These are phyloP conservation scores for Lutraria rhynchaena DNA, from an alignment of 1,140 invertebrate species.

Conservation along the genomic window DNA sequence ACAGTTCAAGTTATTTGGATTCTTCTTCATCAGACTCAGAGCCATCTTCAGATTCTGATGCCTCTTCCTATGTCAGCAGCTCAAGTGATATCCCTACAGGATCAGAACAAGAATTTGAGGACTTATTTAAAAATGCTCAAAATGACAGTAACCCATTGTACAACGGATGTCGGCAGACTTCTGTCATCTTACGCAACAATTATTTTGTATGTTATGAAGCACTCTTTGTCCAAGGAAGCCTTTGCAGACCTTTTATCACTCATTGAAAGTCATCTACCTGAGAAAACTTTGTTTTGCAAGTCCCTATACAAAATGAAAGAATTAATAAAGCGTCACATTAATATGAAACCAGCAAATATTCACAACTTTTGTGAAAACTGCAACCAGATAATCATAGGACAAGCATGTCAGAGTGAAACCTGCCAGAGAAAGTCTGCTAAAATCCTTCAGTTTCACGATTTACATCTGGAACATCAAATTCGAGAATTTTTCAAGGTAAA, in stretches of 20 bases:
- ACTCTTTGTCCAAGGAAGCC: constrained; percentile 5
- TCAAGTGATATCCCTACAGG: background rate
- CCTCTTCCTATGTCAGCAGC: background rate
- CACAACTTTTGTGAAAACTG: constrained; percentile 1
- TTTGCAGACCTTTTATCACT: background rate
- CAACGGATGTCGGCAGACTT: background rate
- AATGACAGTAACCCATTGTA: background rate
- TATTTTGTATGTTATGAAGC: background rate
- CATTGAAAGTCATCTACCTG: background rate
- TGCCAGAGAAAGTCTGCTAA: background rate
- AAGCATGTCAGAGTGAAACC: background rate
- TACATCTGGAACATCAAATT: background rate
- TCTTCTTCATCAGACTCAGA: background rate
- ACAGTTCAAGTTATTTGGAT: background rate
- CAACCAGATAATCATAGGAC: background rate
- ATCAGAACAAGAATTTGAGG: background rate
- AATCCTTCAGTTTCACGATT: background rate
- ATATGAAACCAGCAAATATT: background rate
- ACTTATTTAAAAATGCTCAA: too few relatives aligned
- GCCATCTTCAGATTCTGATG: background rate
- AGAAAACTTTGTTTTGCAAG: background rate
- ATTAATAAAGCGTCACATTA: too few relatives aligned
- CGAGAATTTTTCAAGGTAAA: too few relatives aligned
- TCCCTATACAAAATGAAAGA: background rate
- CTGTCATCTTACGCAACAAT: background rate